Conservation (phyloP, 2,888 invertebrate genomes). For the Noctua janthe region DNA sequence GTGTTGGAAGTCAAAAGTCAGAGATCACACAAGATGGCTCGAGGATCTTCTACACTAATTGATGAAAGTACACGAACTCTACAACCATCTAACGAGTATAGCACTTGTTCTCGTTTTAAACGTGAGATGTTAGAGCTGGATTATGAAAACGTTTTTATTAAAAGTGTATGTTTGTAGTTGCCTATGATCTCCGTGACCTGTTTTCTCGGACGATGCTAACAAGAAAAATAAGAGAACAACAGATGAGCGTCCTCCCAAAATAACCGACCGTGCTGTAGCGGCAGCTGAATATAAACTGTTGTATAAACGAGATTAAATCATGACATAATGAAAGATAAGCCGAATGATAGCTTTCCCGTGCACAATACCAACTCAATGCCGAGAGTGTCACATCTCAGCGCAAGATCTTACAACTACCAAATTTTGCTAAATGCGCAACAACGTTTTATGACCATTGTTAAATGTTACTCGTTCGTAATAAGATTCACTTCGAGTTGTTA, state of each 20-base stretch:
- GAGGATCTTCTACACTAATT: slow-evolving; percentile 60
- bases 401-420: slow-evolving; percentile 8
- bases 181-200: slow-evolving; percentile 75
- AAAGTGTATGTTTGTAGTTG: slow-evolving; percentile 65
- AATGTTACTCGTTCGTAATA: slow-evolving; percentile 18
- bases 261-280: slow-evolving; percentile 79
- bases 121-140: slow-evolving; percentile 15
- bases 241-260: slow-evolving; percentile 83
- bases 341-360: slow-evolving; percentile 32
- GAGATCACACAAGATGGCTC: slow-evolving; percentile 72
- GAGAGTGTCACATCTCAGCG: neutral
- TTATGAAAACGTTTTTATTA: slow-evolving; percentile 61
- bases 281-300: slow-evolving; percentile 81
- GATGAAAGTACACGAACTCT: slow-evolving; percentile 56
- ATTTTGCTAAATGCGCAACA: neutral
- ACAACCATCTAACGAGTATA: slow-evolving; percentile 30
- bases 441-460: slow-evolving; percentile 2
- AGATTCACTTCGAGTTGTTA: slow-evolving; percentile 17
- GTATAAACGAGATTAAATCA: slow-evolving; percentile 74
- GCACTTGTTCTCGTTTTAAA: slow-evolving; percentile 39
- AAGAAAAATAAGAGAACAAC: slow-evolving; percentile 81
- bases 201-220: slow-evolving; percentile 76
- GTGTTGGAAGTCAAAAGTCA: slow-evolving; percentile 77
- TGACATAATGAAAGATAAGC: slow-evolving; percentile 74
- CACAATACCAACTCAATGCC: slow-evolving; percentile 6